Percentiles rank a stretch among this genome's conserved stretches.
phyloP scores from a whole-genome alignment of 2,797 vertebrate species.

The Eulemur rubriventer region DNA sequence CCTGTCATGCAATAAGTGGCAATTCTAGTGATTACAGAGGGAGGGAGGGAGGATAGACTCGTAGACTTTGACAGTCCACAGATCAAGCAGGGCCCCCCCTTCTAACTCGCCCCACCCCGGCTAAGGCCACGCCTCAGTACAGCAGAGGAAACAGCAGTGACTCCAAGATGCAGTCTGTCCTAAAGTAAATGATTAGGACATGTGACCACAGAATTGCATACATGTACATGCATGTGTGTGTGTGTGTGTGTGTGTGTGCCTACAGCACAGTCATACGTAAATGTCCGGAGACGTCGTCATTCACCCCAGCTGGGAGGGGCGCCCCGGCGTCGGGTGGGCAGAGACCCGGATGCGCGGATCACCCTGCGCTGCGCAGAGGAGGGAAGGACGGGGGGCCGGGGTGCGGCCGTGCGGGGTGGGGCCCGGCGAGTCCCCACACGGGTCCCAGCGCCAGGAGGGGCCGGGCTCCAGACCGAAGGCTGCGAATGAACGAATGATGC shows the following conservation, averaged over 20 bases:
- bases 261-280: rapidly evolving
- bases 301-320: neutral
- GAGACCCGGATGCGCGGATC: no score
- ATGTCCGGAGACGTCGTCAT: neutral
- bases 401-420: neutral
- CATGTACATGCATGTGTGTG: rapidly evolving
- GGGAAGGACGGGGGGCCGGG: no score
- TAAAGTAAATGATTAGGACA: neutral
- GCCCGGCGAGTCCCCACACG: rapidly evolving
- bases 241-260: no score
- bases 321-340: rapidly evolving
- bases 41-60: neutral
- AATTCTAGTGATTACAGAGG: no score
- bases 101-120: rapidly evolving
- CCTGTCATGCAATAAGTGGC: no score
- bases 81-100: neutral
- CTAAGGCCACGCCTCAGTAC: no score
- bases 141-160: neutral
- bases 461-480: rapidly evolving
- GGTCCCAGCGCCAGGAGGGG: rapidly evolving
- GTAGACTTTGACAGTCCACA: neutral
- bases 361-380: neutral
- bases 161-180: neutral
- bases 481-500: rapidly evolving
- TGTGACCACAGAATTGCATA: no score